Evolutionary conservation across 2,113 vertebrate genomes (phyloP).

Genomic region (Hepsetus odoe): DNA sequence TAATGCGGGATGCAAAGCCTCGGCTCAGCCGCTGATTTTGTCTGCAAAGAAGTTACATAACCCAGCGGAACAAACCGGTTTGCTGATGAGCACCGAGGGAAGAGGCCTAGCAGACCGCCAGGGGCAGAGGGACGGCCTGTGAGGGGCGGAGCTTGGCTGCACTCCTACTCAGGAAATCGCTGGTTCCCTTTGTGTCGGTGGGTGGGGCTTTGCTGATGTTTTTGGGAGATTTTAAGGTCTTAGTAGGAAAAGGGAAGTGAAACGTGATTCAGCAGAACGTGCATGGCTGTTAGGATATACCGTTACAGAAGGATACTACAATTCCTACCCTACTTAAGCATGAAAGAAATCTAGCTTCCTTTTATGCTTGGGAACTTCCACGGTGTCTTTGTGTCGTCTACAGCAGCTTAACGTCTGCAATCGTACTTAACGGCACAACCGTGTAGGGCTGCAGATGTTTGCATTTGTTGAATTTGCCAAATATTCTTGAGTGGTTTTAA

Average conservation of each 20-base stretch:
- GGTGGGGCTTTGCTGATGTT: conserved; percentile 21
- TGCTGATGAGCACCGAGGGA: not conserved
- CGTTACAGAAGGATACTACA: not conserved
- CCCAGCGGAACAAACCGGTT: not conserved
- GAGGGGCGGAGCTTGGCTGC: not conserved
- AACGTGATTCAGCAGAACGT: conserved; percentile 39
- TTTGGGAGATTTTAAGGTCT: conserved; percentile 16
- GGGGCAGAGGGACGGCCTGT: not conserved
- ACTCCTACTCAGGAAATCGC: not conserved
- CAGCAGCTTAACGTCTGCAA: not conserved
- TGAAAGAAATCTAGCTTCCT: not conserved
- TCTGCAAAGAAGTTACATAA: conserved; percentile 22
- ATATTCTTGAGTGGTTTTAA: too few species aligned
- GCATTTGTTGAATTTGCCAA: too few species aligned
- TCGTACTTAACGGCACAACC: too few species aligned
- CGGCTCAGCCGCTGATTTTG: not conserved
- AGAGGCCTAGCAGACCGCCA: not conserved
- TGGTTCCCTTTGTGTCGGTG: not conserved
- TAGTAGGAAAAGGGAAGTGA: conserved; percentile 43
- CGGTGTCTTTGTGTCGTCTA: too few species aligned
- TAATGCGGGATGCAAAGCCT: conserved; percentile 34
- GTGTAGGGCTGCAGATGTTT: too few species aligned
- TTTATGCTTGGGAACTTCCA: not conserved
- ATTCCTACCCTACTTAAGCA: not conserved
- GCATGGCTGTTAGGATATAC: not conserved